phyloP scores from a whole-genome alignment of 2,797 vertebrate species.

The Octomys mimax region DNA sequence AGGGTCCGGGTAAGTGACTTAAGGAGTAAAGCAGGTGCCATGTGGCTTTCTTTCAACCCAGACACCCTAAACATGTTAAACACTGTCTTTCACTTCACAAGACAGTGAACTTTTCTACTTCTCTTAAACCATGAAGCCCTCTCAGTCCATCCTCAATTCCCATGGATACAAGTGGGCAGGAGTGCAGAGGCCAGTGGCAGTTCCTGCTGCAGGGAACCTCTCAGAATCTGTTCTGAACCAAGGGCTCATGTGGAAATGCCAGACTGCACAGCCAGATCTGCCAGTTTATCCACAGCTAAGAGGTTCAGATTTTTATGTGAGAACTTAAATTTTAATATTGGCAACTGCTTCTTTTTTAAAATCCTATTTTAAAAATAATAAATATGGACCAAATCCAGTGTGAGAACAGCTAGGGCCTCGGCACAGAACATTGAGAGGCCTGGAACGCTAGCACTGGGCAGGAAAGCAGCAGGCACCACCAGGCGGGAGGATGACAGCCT shows the following conservation, averaged over 20 bases:
- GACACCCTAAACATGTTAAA: slow-evolving; percentile 33
- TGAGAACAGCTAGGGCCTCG: neutral
- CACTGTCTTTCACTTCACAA: slow-evolving; percentile 22
- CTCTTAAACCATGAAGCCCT: slow-evolving; percentile 71
- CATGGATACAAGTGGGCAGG: slow-evolving; percentile 72
- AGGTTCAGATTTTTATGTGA: slow-evolving; percentile 11
- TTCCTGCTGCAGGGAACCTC: neutral
- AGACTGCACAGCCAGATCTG: neutral
- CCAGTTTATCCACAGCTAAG: neutral
- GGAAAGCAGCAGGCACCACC: neutral
- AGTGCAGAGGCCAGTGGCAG: neutral
- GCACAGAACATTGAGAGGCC: neutral
- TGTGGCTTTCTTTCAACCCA: slow-evolving; percentile 22
- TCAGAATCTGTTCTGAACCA: neutral
- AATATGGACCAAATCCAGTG: neutral
- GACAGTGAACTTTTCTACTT: slow-evolving; percentile 44
- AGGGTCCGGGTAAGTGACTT: neutral
- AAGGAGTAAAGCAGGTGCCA: neutral
- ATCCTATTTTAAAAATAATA: slow-evolving; percentile 55
- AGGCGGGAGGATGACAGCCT: accelerated
- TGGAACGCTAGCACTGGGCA: neutral
- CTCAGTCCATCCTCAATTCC: slow-evolving; percentile 73
- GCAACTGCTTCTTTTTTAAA: neutral
- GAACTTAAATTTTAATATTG: neutral
- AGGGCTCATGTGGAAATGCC: neutral